Percentiles rank a stretch among this genome's conserved stretches.
Evolutionary conservation across 2,888 invertebrate species (phyloP).

Genomic region (Synergus umbraculus): DNA sequence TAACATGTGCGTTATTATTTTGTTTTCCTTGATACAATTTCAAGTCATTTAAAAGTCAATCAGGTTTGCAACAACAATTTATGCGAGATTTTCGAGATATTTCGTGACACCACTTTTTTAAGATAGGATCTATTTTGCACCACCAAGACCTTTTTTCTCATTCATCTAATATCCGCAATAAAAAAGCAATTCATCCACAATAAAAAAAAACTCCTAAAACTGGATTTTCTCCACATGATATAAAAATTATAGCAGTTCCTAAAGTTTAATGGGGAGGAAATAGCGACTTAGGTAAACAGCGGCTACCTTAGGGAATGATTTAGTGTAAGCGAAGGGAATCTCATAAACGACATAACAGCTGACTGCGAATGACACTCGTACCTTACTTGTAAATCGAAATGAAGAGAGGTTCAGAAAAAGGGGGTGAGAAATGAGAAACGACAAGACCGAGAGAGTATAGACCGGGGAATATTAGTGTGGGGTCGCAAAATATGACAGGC

Average conservation of each 20-base stretch:
- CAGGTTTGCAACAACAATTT: too few relatives aligned
- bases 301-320: conserved; percentile 3
- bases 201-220: background rate
- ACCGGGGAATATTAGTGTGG: conserved; percentile 37
- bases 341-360: conserved; percentile 32
- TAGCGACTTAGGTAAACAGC: conserved; percentile 23
- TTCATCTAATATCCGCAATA: background rate
- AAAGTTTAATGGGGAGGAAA: conserved; percentile 38
- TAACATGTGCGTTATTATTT: too few relatives aligned
- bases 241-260: conserved; percentile 10
- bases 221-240: background rate
- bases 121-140: too few relatives aligned
- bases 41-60: too few relatives aligned
- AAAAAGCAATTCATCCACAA: background rate
- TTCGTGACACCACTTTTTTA: too few relatives aligned
- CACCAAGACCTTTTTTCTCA: background rate
- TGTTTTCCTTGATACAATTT: too few relatives aligned
- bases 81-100: too few relatives aligned
- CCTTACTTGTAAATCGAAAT: conserved; percentile 32
- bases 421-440: conserved; percentile 39
- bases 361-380: conserved; percentile 28
- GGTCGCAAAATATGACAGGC: conserved; percentile 52
- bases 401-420: conserved; percentile 19
- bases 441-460: conserved; percentile 27
- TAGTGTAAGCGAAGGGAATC: conserved; percentile 24